Conservation (phyloP, 1,140 invertebrate species). For the Dermatophagoides farinae region DNA sequence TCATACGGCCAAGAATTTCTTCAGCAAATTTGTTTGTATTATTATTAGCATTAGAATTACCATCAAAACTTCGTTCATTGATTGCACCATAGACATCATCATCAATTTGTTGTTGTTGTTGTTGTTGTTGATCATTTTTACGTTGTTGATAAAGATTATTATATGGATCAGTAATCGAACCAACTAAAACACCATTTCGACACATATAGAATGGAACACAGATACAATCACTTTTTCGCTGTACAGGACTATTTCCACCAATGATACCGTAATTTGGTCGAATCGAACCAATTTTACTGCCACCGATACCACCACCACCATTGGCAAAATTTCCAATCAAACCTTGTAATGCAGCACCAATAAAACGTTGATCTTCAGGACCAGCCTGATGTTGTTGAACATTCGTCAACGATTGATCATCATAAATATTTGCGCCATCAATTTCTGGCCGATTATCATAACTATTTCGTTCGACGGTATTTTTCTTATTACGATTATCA, state of each 20-base stretch:
- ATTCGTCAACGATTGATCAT: background rate
- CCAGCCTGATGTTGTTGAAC: constrained; percentile 2
- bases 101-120: background rate
- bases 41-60: constrained; percentile 1
- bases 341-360: constrained; percentile 13
- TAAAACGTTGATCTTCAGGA: constrained; percentile 10
- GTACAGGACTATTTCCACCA: background rate
- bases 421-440: background rate
- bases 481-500: background rate
- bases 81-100: background rate
- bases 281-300: background rate
- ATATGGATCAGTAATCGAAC: background rate
- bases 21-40: constrained; percentile 16
- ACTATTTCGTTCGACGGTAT: background rate
- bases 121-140: constrained; percentile 10
- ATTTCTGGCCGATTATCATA: background rate
- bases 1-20: constrained; percentile 20
- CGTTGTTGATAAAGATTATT: background rate
- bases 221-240: constrained; percentile 17
- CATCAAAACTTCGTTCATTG: constrained; percentile 7
- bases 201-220: constrained; percentile 22
- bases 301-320: no score
- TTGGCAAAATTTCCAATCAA: background rate
- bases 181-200: constrained; percentile 19
- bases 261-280: background rate